A percentile compares a stretch with the other conserved stretches of the same genome.
These are phyloP conservation scores for Galerucella calmariensis DNA, from an alignment of 2,888 invertebrate genomes.

Conservation along the genomic window DNA sequence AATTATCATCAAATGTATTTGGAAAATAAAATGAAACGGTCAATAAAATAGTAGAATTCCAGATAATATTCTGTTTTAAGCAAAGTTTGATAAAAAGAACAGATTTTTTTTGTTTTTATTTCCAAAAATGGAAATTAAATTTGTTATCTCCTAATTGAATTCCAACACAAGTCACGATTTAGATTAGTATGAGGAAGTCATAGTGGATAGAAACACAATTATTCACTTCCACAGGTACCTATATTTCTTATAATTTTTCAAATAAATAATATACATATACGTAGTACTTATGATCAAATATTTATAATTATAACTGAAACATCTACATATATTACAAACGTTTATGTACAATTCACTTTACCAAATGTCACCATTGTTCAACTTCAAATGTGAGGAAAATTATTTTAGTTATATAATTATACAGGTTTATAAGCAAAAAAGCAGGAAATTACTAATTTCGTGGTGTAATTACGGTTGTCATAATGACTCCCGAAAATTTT, in stretches of 20 bases:
- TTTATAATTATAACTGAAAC: slow-evolving; percentile 48
- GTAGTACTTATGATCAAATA: slow-evolving; percentile 46
- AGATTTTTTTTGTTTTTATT: too few relatives aligned
- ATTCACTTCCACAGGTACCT: slow-evolving; percentile 35
- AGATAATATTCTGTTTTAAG: too few relatives aligned
- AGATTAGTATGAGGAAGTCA: not conserved
- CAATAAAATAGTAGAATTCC: too few relatives aligned
- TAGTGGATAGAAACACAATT: slow-evolving; percentile 4
- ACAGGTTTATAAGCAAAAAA: too few relatives aligned
- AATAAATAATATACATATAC: slow-evolving; percentile 61
- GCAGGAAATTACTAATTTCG: too few relatives aligned
- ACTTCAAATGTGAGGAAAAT: too few relatives aligned
- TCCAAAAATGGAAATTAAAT: not conserved
- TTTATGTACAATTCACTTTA: slow-evolving; percentile 56
- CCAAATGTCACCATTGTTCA: not conserved
- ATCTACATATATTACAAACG: slow-evolving; percentile 59
- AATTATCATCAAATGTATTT: too few relatives aligned
- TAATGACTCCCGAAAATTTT: too few relatives aligned
- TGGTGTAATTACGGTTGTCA: too few relatives aligned
- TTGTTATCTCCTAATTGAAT: not conserved
- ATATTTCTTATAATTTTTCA: slow-evolving; percentile 53
- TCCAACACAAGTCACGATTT: not conserved
- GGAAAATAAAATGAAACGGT: too few relatives aligned
- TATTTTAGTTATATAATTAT: too few relatives aligned
- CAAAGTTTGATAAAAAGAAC: too few relatives aligned